Base-by-base conservation (phyloP, 2,888 invertebrate genomes). In the Epinotia nisella region DNA sequence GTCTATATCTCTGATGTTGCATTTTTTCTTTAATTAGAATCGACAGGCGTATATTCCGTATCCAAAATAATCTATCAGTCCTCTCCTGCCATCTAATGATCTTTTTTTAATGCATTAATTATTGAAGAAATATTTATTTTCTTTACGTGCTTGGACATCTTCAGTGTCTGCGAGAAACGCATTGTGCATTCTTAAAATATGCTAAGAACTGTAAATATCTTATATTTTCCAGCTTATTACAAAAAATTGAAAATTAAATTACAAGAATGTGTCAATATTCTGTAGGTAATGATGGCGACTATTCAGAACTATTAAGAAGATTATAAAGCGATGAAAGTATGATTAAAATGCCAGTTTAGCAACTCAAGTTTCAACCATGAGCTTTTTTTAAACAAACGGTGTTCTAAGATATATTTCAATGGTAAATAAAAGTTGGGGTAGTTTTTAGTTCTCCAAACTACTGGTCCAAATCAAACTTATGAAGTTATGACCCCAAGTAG, bases 1-100 rank as follows among this genome's bases (percentile, higher is more conserved):
- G 19, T 13, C n/a, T 13, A 2, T 17, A n/a, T 35, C 51, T 39
- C 35, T 21, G 3, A 17, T 53, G 13, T 9, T 19, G 39, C 29
- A 17, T 51, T 35, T 17, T 15, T 15, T 49, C 35, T 51, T 39
- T 19, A 60, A 15, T 21, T 29, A 53, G 1, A 13, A 3, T 58
- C 29, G n/a, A 61, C 69, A 69, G 53, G 69, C 24, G n/a, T 53
- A 60, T 41, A 55, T 70, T 70, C 53, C 41, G 49, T 69, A 73
- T 64, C 56, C 39, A 69, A 69, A 69, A 69, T 73, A 73, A 39
- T 53, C 73, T 73, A 73, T 73, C 73, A 69, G 73, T 73, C 64
- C 73, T 73, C 58, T 21, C 62, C 69, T 69, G 51, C 51, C 53
- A 17, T 17, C 39, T 41, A 29, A n/a, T 58, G n/a, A 58, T 58